A percentile compares a stretch with the other conserved stretches of the same genome.
Conservation (phyloP, 2,797 vertebrate genomes). For the Spondyliosoma cantharus region DNA sequence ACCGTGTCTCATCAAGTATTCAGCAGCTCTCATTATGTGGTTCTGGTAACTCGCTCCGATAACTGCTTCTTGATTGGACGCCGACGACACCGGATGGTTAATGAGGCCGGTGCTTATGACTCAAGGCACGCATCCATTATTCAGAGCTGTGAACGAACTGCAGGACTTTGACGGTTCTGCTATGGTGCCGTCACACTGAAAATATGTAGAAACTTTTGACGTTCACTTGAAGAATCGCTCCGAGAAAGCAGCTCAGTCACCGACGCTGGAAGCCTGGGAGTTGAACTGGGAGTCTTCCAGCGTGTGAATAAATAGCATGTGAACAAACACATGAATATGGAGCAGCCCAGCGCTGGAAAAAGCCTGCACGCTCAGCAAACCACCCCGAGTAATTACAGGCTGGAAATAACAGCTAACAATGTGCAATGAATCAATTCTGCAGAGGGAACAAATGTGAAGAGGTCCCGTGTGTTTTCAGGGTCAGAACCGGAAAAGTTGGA, state of each 20-base stretch:
- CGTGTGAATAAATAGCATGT: slow-evolving; percentile 2
- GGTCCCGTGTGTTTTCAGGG: not conserved
- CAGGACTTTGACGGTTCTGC: not conserved
- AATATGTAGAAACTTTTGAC: not conserved
- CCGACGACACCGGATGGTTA: slow-evolving; percentile 12
- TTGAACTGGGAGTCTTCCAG: not conserved
- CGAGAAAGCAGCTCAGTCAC: not conserved
- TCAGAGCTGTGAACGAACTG: not conserved
- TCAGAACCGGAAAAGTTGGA: not conserved
- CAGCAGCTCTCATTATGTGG: slow-evolving; percentile 31
- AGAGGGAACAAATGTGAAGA: slow-evolving; percentile 23
- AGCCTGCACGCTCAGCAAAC: not conserved
- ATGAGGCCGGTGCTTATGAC: slow-evolving; percentile 4
- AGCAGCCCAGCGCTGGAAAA: not conserved
- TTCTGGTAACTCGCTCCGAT: slow-evolving; percentile 20
- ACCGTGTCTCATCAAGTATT: slow-evolving; percentile 28
- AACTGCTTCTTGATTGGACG: not conserved
- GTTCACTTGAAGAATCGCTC: not conserved
- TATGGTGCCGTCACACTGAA: no score
- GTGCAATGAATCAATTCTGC: slow-evolving; percentile 14
- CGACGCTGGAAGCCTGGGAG: not conserved
- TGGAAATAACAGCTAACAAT: slow-evolving; percentile 21
- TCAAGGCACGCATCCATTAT: not conserved
- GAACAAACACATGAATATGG: slow-evolving; percentile 11
- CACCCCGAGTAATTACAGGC: slow-evolving; percentile 22